A percentile compares a stretch with the other conserved stretches of the same genome.
phyloP scores from a whole-genome alignment of 2,113 vertebrate genomes.

The Mirza zaza region DNA sequence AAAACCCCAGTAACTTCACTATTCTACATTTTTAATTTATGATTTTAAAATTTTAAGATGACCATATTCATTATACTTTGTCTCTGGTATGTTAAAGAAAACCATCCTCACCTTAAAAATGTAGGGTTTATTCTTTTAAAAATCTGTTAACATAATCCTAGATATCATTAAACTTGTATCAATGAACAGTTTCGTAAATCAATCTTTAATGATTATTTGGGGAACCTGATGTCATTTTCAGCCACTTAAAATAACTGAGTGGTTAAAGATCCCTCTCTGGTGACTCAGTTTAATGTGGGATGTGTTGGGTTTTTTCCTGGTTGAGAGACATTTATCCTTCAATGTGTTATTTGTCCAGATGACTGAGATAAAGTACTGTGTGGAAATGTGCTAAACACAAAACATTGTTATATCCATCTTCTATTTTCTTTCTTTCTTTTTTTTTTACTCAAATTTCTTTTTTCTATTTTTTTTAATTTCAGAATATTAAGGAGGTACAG shows the following conservation, averaged over 20 bases:
- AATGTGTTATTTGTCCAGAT: background rate
- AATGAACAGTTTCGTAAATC: background rate
- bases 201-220: background rate
- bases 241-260: background rate
- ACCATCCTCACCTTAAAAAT: background rate
- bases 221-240: slow-evolving; percentile 32
- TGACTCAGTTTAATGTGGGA: background rate
- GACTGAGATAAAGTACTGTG: background rate
- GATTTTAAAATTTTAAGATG: slow-evolving; percentile 13
- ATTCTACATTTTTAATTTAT: slow-evolving; percentile 15
- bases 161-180: background rate
- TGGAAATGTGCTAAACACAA: background rate
- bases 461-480: too few species aligned
- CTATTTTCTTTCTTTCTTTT: background rate
- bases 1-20: background rate
- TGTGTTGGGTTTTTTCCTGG: background rate
- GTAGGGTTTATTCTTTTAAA: background rate
- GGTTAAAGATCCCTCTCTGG: background rate
- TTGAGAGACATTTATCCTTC: background rate
- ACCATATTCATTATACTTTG: background rate
- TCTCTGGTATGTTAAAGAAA: background rate
- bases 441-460: too few species aligned
- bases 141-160: background rate
- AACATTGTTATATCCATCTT: background rate
- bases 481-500: too few species aligned